phyloP scores from a whole-genome alignment of 1,140 invertebrate species.

The Chrysoperla carnea region DNA sequence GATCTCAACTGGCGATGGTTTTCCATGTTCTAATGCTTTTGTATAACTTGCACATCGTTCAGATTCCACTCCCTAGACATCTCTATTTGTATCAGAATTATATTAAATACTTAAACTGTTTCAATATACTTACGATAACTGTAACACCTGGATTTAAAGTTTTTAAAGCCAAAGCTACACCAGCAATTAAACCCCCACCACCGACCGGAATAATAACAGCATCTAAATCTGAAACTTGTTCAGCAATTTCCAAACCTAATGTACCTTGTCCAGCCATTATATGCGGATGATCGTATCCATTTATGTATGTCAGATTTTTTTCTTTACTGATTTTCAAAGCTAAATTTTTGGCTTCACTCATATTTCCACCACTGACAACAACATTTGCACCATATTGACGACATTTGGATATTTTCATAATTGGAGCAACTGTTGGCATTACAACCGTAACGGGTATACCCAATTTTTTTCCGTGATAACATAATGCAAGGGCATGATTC shows the following conservation, averaged over 20 bases:
- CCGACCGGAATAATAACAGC: slow-evolving; percentile 73
- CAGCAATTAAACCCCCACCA: slow-evolving; percentile 77
- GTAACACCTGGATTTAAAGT: slow-evolving; percentile 59
- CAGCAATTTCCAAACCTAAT: slow-evolving; percentile 77
- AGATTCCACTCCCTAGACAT: slow-evolving; percentile 69
- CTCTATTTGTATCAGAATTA: no score
- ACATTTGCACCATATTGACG: slow-evolving; percentile 68
- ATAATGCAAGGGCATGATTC: slow-evolving; percentile 78
- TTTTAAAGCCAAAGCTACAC: slow-evolving; percentile 73
- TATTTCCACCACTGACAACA: slow-evolving; percentile 65
- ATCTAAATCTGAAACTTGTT: slow-evolving; percentile 61
- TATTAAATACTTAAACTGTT: not conserved
- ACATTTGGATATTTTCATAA: slow-evolving; percentile 88
- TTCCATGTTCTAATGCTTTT: slow-evolving; percentile 47
- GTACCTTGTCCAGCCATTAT: slow-evolving; percentile 90
- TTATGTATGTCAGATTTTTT: slow-evolving; percentile 59
- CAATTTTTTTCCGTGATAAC: slow-evolving; percentile 70
- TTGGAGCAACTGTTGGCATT: slow-evolving; percentile 79
- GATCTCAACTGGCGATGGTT: slow-evolving; percentile 46
- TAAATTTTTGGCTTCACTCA: slow-evolving; percentile 66
- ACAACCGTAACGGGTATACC: slow-evolving; percentile 78
- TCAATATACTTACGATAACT: slow-evolving; percentile 40
- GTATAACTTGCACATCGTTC: slow-evolving; percentile 76
- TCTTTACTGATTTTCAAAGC: slow-evolving; percentile 60
- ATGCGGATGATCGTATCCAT: slow-evolving; percentile 85